Percentiles rank a stretch among this genome's conserved stretches.
Conservation (phyloP, 2,797 vertebrate species). For the Thunnus albacares region DNA sequence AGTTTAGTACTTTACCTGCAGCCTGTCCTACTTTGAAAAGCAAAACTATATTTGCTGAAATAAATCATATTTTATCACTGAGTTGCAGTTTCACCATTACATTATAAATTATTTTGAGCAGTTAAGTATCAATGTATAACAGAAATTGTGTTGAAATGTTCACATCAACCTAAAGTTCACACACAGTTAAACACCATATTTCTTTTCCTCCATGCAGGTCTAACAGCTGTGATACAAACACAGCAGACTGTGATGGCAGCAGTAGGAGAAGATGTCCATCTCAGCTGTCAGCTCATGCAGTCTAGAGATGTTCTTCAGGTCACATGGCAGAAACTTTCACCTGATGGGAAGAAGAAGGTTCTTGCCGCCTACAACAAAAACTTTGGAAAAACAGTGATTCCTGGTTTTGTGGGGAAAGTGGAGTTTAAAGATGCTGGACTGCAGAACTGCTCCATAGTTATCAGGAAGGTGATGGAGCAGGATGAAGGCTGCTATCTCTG, state of each 20-base stretch:
- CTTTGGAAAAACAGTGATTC: neutral
- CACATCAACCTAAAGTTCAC: too few relatives aligned
- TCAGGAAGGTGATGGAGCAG: conserved; percentile 18
- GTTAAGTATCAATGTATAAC: too few relatives aligned
- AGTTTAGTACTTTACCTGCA: too few relatives aligned
- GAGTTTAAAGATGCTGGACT: conserved; percentile 29
- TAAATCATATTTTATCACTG: too few relatives aligned
- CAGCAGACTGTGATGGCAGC: conserved; percentile 18
- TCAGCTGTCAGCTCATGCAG: conserved; percentile 45
- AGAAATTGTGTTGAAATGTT: too few relatives aligned
- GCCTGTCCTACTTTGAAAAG: too few relatives aligned
- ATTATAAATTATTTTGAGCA: too few relatives aligned
- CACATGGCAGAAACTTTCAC: conserved; percentile 61
- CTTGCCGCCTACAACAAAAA: neutral
- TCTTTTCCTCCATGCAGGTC: conserved; percentile 40
- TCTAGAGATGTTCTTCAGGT: conserved; percentile 41
- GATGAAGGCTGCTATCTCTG: conserved; percentile 66
- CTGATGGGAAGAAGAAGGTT: neutral
- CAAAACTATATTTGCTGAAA: too few relatives aligned
- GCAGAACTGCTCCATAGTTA: conserved; percentile 49
- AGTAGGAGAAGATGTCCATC: neutral
- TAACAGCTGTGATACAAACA: conserved; percentile 12
- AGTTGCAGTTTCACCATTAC: too few relatives aligned
- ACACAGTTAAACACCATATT: too few relatives aligned
- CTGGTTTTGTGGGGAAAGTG: conserved; percentile 4